These are phyloP conservation scores for Cheirogaleus major DNA, from an alignment of 2,797 vertebrate species.

Conservation along the genomic window DNA sequence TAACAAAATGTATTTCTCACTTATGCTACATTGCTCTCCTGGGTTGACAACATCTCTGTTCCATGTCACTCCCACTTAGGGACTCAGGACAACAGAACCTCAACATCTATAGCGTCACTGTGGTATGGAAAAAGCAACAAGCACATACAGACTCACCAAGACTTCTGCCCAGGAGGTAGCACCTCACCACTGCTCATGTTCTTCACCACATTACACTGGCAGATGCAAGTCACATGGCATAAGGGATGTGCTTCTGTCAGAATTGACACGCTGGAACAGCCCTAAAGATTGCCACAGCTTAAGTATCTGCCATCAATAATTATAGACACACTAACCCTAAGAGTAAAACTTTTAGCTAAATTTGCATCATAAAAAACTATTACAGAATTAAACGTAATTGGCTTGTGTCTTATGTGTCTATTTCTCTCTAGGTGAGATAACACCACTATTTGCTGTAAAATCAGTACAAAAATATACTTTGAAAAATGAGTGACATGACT, in stretches of 20 bases:
- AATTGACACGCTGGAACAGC: not conserved
- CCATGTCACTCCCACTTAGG: not conserved
- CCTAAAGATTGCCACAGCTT: not conserved
- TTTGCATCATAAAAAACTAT: not conserved
- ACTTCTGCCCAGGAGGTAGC: not conserved
- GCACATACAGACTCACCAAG: not conserved
- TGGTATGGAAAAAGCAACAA: not conserved
- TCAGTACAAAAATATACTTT: not conserved
- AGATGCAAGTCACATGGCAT: not conserved
- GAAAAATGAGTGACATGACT: not conserved
- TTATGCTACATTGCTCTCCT: not conserved
- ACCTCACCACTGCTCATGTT: not conserved
- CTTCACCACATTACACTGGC: not conserved
- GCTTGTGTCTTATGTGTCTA: not conserved
- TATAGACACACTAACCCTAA: not conserved
- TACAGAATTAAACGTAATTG: not conserved
- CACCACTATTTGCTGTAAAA: not conserved
- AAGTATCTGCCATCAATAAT: not conserved
- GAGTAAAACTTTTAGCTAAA: not conserved
- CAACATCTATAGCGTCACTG: not conserved
- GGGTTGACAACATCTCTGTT: not conserved
- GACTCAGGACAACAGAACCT: not conserved
- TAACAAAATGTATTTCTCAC: not conserved
- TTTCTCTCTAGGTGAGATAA: not conserved
- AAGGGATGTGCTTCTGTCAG: not conserved